Conservation (phyloP, 2,113 vertebrate genomes). For the Oenanthe oenanthe region DNA sequence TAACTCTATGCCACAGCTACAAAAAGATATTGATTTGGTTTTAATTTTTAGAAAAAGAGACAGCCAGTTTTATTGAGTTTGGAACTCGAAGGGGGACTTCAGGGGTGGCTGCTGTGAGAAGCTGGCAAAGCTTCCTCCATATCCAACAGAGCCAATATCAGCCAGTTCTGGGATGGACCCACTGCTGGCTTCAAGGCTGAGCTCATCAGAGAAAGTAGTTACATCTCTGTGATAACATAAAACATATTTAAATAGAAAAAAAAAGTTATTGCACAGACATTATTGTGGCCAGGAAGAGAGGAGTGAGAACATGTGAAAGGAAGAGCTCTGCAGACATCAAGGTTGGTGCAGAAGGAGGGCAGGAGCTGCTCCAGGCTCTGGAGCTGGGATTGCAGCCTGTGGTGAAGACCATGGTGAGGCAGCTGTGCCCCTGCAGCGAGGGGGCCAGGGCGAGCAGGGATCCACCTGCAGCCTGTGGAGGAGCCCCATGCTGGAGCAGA, state of each 20-base stretch:
- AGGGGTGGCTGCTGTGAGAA: background rate
- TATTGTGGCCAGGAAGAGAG: background rate
- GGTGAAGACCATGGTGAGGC: background rate
- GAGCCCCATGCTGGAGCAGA: background rate
- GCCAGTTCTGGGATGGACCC: background rate
- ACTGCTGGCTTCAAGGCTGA: background rate
- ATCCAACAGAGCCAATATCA: background rate
- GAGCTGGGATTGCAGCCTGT: background rate
- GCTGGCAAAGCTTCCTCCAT: background rate
- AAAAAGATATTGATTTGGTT: background rate
- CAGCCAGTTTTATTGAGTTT: background rate
- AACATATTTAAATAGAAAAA: background rate
- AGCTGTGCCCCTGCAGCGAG: background rate
- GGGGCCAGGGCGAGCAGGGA: background rate
- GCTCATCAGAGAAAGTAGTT: background rate
- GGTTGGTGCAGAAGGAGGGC: background rate
- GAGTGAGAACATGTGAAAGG: background rate
- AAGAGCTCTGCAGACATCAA: background rate
- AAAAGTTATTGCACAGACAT: background rate
- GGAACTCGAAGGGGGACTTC: background rate
- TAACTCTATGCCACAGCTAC: background rate
- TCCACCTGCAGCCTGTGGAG: background rate
- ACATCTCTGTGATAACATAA: background rate
- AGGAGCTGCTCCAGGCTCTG: rapidly evolving
- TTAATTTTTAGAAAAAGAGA: background rate